phyloP scores from a whole-genome alignment of 2,888 invertebrate genomes.

The Cantharis nigra region DNA sequence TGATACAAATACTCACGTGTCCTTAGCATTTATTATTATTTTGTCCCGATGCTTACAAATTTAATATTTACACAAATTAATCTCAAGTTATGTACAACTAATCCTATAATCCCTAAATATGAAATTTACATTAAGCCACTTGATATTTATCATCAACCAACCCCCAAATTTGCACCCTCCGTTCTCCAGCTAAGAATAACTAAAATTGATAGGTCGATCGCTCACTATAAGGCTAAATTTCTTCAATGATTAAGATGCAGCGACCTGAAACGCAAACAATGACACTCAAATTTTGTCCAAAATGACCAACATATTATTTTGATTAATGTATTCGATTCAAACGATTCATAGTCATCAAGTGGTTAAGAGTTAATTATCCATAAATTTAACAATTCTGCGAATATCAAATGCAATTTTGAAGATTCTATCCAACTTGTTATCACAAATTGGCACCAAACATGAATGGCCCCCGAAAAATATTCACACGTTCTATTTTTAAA shows the following conservation, averaged over 20 bases:
- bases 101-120: neutral
- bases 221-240: neutral
- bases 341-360: neutral
- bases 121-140: neutral
- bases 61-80: neutral
- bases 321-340: constrained; percentile 18
- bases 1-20: constrained; percentile 19
- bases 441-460: neutral
- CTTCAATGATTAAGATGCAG: constrained; percentile 23
- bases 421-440: neutral
- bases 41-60: neutral
- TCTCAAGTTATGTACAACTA: neutral
- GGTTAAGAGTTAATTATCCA: neutral
- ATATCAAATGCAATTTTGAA: neutral
- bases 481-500: neutral
- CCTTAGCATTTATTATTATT: neutral
- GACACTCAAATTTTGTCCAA: constrained; percentile 18
- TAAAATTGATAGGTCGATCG: neutral
- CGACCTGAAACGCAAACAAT: constrained; percentile 28
- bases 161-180: neutral
- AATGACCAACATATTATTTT: constrained; percentile 25
- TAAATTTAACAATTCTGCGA: neutral
- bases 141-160: neutral
- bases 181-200: neutral
- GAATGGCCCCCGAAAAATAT: neutral